Base-by-base conservation (phyloP, 2,797 vertebrate genomes). In the Cirrhinus mrigala region DNA sequence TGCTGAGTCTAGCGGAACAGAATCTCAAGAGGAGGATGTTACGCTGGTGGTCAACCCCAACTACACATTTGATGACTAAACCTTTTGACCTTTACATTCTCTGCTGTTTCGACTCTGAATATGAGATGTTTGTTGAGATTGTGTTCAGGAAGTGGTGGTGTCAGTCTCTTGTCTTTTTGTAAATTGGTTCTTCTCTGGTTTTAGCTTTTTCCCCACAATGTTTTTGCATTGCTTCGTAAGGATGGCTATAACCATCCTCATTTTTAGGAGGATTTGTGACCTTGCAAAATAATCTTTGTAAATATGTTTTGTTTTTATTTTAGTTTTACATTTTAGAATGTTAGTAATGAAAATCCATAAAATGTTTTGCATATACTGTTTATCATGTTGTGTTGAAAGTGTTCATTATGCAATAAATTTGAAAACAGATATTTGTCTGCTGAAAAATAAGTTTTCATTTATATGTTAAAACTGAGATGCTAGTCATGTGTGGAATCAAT, bases 21-120 rank as follows among this genome's bases (percentile, higher is more conserved):
- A 91, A 80, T 92, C 87, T 80, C 94, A 96, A 78, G 97, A 93
- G 11, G 91, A 96, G 58, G 97, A 98, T 46, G 96, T 94, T 0
- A 97, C 96, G 79, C 92, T 99, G 85, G 98, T 99, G 0, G 98
- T 99, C 87, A 99, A 99, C 90, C 98, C 98, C 54, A 99, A 99
- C 94, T 99, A 99, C 91, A 92, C 93, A 46, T 94, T 99, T 86
- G 98, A 99, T 84, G 98, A 99, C 90, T 99, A 93, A 94, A 71
- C 16, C 12, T 29, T 40, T 33, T 44, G 22, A 33, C 22, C 60
- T 64, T 64, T 11, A 46, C 37, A 0, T 81, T 33, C 22, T 14
- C 6, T n/a, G 18, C 6, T 71, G 58, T 76, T 64, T 60, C 27
- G 20, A 77, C 9, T 75, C 27, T n/a, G 37, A 48, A 64, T n/a